phyloP scores from a whole-genome alignment of 2,888 invertebrate species.

The Folsomia manolachei region DNA sequence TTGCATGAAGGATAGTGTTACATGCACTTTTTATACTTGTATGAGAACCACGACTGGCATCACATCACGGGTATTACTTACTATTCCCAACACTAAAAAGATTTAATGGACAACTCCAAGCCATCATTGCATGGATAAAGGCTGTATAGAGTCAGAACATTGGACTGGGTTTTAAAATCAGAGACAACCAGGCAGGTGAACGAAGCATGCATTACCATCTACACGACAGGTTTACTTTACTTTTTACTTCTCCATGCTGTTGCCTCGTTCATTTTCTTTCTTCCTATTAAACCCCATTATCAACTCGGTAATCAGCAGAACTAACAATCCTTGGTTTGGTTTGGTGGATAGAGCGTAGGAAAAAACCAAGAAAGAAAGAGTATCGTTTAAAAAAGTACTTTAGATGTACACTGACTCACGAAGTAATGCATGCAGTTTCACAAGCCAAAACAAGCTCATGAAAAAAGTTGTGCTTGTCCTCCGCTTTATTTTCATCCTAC shows the following conservation, averaged over 20 bases:
- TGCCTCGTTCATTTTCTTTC: neutral
- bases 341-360: neutral
- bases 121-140: neutral
- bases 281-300: neutral
- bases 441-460: too few species aligned
- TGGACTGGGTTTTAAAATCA: neutral
- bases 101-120: neutral
- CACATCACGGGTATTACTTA: too few species aligned
- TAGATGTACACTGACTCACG: neutral
- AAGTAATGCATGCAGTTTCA: too few species aligned
- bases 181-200: neutral
- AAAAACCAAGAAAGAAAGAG: neutral
- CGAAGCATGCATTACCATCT: neutral
- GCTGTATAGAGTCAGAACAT: neutral
- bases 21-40: neutral
- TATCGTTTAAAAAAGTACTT: neutral
- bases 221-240: neutral
- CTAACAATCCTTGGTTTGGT: neutral
- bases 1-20: too few species aligned
- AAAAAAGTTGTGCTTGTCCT: neutral
- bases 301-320: conserved; percentile 5
- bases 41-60: too few species aligned
- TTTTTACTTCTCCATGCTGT: too few species aligned
- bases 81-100: neutral
- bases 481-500: neutral